These are phyloP conservation scores for Venustaconcha ellipsiformis DNA, from an alignment of 1,140 invertebrate species.

Conservation along the genomic window DNA sequence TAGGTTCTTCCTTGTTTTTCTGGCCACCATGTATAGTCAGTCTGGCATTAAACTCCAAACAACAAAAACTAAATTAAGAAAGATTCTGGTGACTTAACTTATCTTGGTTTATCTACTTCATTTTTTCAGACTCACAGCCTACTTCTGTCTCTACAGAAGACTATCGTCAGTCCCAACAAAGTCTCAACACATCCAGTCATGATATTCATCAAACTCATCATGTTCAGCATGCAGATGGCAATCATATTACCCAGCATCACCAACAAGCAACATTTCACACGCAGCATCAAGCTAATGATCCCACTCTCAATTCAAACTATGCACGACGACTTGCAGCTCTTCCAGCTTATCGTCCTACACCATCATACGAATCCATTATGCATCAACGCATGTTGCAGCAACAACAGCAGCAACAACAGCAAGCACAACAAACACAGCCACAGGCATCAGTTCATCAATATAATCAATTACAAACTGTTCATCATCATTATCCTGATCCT, in stretches of 20 bases:
- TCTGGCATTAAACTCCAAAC: too few species aligned
- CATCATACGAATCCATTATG: slow-evolving; percentile 94
- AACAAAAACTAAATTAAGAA: too few species aligned
- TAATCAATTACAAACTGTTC: slow-evolving; percentile 25
- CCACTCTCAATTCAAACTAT: slow-evolving; percentile 39
- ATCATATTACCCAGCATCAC: slow-evolving; percentile 15
- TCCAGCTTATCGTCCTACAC: slow-evolving; percentile 90
- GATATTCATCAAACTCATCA: slow-evolving; percentile 17
- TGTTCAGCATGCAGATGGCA: slow-evolving; percentile 8
- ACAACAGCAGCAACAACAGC: slow-evolving; percentile 28
- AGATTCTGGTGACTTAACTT: too few species aligned
- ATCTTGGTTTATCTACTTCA: not conserved
- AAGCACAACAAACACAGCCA: slow-evolving; percentile 24
- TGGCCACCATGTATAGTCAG: too few species aligned
- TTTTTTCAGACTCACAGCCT: slow-evolving; percentile 44
- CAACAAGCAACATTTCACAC: slow-evolving; percentile 5
- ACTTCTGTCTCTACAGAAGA: slow-evolving; percentile 47
- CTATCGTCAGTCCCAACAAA: slow-evolving; percentile 53
- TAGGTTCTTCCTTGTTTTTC: too few species aligned
- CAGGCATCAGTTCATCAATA: slow-evolving; percentile 26
- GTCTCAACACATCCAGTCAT: slow-evolving; percentile 40
- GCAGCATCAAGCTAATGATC: slow-evolving; percentile 23
- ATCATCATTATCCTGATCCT: slow-evolving; percentile 40
- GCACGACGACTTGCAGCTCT: slow-evolving; percentile 75
- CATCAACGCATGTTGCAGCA: slow-evolving; percentile 71